Conservation (phyloP, 2,797 vertebrate genomes). For the Danio tinwini region DNA sequence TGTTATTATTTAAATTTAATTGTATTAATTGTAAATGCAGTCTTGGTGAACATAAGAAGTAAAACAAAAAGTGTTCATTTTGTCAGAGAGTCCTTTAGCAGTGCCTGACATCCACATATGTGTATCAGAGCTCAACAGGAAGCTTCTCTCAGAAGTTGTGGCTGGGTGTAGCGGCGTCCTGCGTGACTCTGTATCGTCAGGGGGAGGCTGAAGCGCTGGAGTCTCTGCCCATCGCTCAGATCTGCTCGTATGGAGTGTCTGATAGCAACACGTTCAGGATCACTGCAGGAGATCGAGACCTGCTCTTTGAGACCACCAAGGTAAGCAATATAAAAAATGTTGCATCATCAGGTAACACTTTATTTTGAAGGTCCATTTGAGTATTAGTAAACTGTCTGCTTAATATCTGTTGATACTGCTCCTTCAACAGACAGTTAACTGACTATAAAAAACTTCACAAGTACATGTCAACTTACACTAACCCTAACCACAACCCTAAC, state of each 20-base stretch:
- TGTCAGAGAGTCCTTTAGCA: not conserved
- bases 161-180: conserved; percentile 87
- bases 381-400: no score
- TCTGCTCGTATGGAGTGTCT: conserved; percentile 88
- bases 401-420: no score
- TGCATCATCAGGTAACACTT: no score
- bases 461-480: no score
- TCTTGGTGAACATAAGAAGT: no score
- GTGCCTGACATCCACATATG: conserved; percentile 17
- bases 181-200: conserved; percentile 87
- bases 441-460: no score
- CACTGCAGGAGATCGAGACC: conserved; percentile 86
- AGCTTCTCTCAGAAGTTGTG: conserved; percentile 87
- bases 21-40: no score
- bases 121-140: conserved; percentile 82
- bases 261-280: conserved; percentile 90
- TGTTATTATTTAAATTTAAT: no score
- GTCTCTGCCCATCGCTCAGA: conserved; percentile 87
- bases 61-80: not conserved
- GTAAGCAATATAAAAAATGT: conserved; percentile 66
- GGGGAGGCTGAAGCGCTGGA: conserved; percentile 90
- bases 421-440: no score
- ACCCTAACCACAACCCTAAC: no score
- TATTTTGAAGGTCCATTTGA: no score
- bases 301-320: conserved; percentile 91